A percentile compares a stretch with the other conserved stretches of the same genome.
Conservation (phyloP, 2,113 vertebrate species). For the Gopherus flavomarginatus region DNA sequence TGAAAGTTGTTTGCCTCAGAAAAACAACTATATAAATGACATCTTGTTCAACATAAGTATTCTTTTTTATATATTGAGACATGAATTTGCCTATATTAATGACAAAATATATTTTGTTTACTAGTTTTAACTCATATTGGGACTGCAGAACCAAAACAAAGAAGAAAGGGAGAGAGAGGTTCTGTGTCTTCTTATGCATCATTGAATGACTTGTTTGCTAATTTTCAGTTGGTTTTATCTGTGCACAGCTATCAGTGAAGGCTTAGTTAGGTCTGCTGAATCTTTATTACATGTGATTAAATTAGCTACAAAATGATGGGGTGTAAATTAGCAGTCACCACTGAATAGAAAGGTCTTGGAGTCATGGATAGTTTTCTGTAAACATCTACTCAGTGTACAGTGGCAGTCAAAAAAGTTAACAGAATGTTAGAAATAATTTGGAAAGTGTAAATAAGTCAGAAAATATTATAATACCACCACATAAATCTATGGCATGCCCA, state of each 20-base stretch:
- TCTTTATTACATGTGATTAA: neutral
- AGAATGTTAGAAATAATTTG: too few species aligned
- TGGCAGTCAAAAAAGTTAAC: too few species aligned
- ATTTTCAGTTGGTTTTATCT: neutral
- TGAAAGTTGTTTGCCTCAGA: neutral
- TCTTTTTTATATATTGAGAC: neutral
- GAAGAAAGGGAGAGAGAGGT: neutral
- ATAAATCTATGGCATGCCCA: too few species aligned
- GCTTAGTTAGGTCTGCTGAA: neutral
- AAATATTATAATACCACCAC: too few species aligned
- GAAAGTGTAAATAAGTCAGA: too few species aligned
- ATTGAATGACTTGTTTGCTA: neutral
- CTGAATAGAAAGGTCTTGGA: neutral
- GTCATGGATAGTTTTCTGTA: neutral
- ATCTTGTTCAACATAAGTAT: neutral
- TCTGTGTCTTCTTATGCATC: neutral
- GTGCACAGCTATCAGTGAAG: neutral
- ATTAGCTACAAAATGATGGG: neutral
- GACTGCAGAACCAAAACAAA: neutral
- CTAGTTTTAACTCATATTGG: neutral
- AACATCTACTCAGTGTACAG: neutral
- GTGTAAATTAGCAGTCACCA: neutral
- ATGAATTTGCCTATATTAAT: neutral
- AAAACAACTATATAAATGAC: neutral
- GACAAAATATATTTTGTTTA: neutral